Conservation (phyloP, 2,797 vertebrate genomes). For the Pteropus rufus region DNA sequence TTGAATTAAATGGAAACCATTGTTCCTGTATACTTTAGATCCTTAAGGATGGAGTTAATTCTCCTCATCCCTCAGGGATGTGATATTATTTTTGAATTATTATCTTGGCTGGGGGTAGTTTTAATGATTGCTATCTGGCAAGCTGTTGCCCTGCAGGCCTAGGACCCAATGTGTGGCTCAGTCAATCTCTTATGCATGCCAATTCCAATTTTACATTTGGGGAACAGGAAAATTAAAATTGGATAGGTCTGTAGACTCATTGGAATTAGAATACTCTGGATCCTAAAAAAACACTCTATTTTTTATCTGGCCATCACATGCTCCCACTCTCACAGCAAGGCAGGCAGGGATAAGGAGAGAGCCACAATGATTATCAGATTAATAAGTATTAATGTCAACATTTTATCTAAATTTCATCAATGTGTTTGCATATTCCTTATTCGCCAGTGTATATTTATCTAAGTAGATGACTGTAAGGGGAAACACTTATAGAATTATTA, state of each 20-base stretch:
- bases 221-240: not conserved
- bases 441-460: not conserved
- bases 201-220: not conserved
- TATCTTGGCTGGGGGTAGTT: not conserved
- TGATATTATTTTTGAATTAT: not conserved
- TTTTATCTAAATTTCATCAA: not conserved
- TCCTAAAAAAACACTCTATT: not conserved
- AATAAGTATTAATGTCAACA: not conserved
- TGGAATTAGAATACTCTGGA: not conserved
- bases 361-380: not conserved
- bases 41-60: not conserved
- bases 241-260: not conserved
- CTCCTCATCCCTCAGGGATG: not conserved
- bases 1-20: not conserved
- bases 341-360: not conserved
- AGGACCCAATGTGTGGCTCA: not conserved
- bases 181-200: not conserved
- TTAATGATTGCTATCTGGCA: not conserved
- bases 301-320: not conserved
- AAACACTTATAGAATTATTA: not conserved
- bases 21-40: not conserved
- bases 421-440: not conserved
- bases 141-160: not conserved
- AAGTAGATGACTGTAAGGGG: not conserved
- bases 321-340: not conserved